Conservation (phyloP, 2,797 vertebrate genomes). For the Australoheros facetus region DNA sequence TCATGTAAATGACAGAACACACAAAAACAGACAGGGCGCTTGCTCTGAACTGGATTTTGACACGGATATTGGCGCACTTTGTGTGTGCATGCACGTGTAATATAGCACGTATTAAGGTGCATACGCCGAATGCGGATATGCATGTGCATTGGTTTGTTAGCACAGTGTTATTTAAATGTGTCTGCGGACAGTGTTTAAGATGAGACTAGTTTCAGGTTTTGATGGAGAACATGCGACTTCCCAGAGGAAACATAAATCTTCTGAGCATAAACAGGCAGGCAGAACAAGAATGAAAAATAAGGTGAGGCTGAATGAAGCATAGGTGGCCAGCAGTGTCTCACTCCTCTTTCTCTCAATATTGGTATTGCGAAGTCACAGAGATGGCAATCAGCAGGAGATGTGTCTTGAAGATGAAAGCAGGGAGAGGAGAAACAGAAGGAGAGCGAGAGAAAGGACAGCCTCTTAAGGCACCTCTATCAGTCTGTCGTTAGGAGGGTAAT, state of each 20-base stretch:
- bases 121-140: constrained; percentile 10
- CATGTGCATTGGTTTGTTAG: constrained; percentile 29
- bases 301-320: constrained; percentile 35
- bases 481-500: constrained; percentile 78
- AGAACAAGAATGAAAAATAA: constrained; percentile 41
- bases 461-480: constrained; percentile 77
- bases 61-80: constrained; percentile 44
- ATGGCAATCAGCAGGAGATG: constrained; percentile 71
- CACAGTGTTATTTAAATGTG: constrained; percentile 13
- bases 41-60: constrained; percentile 52
- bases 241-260: constrained; percentile 17
- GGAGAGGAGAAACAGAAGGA: constrained; percentile 58
- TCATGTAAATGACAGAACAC: constrained; percentile 56
- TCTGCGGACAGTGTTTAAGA: constrained; percentile 5
- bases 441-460: constrained; percentile 61
- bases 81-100: constrained; percentile 19
- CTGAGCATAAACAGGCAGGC: constrained; percentile 2
- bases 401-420: constrained; percentile 62
- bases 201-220: constrained; percentile 11
- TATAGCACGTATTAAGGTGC: constrained; percentile 21
- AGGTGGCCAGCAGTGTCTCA: constrained; percentile 33
- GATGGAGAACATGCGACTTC: constrained; percentile 4
- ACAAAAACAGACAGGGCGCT: constrained; percentile 52
- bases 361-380: constrained; percentile 46
- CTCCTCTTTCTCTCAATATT: constrained; percentile 53